A percentile compares a stretch with the other conserved stretches of the same genome.
Evolutionary conservation across 2,797 vertebrate genomes (phyloP).

Genomic region (Brachyrhaphis roseni): DNA sequence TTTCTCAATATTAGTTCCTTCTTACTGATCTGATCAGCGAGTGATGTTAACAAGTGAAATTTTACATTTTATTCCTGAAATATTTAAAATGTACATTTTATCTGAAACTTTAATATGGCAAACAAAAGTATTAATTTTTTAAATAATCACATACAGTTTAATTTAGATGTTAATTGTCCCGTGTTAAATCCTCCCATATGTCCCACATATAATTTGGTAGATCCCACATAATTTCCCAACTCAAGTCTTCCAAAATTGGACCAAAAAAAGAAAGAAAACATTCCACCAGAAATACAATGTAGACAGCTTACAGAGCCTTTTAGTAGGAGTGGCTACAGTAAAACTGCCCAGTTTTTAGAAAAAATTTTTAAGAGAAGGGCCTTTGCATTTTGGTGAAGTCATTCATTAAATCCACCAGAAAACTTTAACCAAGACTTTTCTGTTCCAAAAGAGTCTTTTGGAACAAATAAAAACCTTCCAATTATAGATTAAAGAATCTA

Average conservation of each 20-base stretch:
- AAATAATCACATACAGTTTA: background rate
- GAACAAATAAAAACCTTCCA: slow-evolving; percentile 89
- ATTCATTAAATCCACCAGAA: background rate
- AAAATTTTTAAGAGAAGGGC: background rate
- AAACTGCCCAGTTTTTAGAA: background rate
- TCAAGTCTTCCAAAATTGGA: background rate
- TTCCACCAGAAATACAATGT: background rate
- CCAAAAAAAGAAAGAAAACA: no score
- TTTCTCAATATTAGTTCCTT: background rate
- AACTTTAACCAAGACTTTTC: background rate
- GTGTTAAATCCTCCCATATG: no score
- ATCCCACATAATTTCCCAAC: background rate
- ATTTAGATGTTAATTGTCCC: background rate
- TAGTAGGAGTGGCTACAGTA: background rate
- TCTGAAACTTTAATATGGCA: background rate
- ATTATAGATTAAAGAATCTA: background rate
- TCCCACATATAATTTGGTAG: background rate
- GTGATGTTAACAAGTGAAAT: background rate
- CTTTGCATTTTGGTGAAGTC: background rate
- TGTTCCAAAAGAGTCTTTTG: slow-evolving; percentile 87
- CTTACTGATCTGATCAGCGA: background rate
- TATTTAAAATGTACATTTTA: background rate
- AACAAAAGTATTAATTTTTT: background rate
- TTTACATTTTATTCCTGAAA: background rate
- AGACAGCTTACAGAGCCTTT: background rate